phyloP scores from a whole-genome alignment of 2,113 vertebrate genomes.

The Chrysochloris asiatica region DNA sequence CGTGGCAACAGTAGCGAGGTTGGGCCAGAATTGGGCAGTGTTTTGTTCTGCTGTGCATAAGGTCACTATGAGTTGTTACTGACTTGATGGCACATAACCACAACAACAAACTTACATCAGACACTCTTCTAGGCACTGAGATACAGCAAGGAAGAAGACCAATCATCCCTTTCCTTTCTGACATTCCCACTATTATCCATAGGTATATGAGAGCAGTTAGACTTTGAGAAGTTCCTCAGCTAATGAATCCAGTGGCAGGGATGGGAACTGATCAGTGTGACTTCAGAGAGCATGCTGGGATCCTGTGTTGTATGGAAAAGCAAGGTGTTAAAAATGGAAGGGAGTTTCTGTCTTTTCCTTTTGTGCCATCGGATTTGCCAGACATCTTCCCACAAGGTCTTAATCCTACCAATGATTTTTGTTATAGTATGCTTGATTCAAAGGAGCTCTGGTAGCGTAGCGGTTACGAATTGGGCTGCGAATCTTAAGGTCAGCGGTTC shows the following conservation, averaged over 20 bases:
- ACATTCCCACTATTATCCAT: not conserved
- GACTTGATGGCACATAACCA: too few relatives aligned
- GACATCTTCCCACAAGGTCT: not conserved
- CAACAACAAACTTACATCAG: too few relatives aligned
- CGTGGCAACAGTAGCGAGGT: too few relatives aligned
- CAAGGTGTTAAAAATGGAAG: not conserved
- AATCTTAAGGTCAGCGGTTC: too few relatives aligned
- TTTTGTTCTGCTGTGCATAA: too few relatives aligned
- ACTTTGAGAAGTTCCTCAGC: not conserved
- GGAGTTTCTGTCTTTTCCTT: not conserved
- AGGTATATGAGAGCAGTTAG: not conserved
- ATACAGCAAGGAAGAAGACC: not conserved
- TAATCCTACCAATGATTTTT: not conserved
- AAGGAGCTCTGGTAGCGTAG: too few relatives aligned
- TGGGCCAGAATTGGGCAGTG: too few relatives aligned
- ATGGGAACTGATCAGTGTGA: not conserved
- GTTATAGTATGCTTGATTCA: not conserved
- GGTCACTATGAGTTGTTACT: too few relatives aligned
- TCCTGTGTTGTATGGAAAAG: accelerated
- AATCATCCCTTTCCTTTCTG: not conserved
- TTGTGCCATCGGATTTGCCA: not conserved
- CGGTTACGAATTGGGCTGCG: too few relatives aligned
- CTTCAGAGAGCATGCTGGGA: not conserved
- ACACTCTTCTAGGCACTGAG: not conserved
- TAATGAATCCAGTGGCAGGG: not conserved